A percentile compares a stretch with the other conserved stretches of the same genome.
phyloP scores from a whole-genome alignment of 2,888 invertebrate species.

The Acronicta leporina region DNA sequence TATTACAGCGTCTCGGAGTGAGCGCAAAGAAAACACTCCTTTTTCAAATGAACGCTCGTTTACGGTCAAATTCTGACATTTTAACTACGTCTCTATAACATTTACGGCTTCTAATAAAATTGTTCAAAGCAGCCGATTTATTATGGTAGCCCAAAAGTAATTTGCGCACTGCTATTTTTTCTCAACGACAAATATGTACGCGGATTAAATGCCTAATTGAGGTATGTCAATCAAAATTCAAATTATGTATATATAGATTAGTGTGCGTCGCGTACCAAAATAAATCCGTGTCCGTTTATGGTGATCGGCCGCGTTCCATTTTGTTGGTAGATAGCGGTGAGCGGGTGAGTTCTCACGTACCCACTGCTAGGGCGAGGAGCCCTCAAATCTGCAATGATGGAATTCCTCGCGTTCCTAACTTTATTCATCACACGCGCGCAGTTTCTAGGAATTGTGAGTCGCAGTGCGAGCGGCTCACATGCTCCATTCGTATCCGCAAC shows the following conservation, averaged over 20 bases:
- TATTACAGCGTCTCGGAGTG: conserved; percentile 73
- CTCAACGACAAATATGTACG: conserved; percentile 54
- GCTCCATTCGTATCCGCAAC: conserved; percentile 76
- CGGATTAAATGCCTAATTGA: conserved; percentile 65
- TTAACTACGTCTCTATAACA: conserved; percentile 83
- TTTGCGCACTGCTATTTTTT: conserved; percentile 66
- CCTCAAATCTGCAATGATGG: conserved; percentile 85
- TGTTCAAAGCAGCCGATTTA: conserved; percentile 82
- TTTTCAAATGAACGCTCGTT: conserved; percentile 82
- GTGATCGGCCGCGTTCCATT: conserved; percentile 68
- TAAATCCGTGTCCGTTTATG: conserved; percentile 65
- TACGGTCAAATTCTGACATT: conserved; percentile 85
- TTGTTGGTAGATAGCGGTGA: conserved; percentile 65
- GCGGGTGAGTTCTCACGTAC: conserved; percentile 78
- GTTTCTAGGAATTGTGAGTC: conserved; percentile 83
- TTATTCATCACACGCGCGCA: conserved; percentile 86
- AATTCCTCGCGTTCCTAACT: conserved; percentile 81
- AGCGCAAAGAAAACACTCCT: conserved; percentile 85
- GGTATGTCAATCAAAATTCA: conserved; percentile 75
- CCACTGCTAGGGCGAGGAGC: conserved; percentile 70
- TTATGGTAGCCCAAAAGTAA: conserved; percentile 73
- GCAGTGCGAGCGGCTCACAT: conserved; percentile 74
- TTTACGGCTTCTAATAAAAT: conserved; percentile 84
- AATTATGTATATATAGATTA: conserved; percentile 63
- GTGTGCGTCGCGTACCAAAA: conserved; percentile 63